Percentiles rank a stretch among this genome's conserved stretches.
Evolutionary conservation across 2,797 vertebrate species (phyloP).

Genomic region (Manis javanica): DNA sequence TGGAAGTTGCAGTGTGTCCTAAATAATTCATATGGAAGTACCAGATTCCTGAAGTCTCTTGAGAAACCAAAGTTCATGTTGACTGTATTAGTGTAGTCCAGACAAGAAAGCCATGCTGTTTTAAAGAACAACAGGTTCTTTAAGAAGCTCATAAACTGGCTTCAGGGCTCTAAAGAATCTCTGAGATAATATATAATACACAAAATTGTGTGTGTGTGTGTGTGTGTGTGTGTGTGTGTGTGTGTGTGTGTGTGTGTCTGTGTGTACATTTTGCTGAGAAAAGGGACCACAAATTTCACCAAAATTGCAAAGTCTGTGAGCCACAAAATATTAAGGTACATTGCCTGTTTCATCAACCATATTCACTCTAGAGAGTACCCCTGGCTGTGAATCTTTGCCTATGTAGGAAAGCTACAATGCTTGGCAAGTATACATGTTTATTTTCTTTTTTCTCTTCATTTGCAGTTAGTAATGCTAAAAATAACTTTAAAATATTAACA

Average conservation of each 20-base stretch:
- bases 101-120: not conserved
- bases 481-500: slow-evolving; percentile 18
- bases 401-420: not conserved
- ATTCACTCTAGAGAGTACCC: not conserved
- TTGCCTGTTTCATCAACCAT: not conserved
- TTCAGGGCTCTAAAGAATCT: not conserved
- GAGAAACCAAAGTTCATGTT: not conserved
- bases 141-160: not conserved
- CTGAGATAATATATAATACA: not conserved
- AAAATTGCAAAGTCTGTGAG: slow-evolving; percentile 12
- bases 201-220: not conserved
- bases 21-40: not conserved
- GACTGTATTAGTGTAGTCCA: not conserved
- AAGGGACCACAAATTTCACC: not conserved
- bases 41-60: not conserved
- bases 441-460: not conserved
- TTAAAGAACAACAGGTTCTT: slow-evolving; percentile 18
- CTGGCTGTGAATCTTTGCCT: not conserved
- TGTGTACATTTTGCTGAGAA: not conserved
- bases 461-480: not conserved
- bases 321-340: not conserved
- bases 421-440: not conserved
- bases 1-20: not conserved
- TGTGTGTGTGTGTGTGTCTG: not conserved
- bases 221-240: not conserved